Percentiles rank a stretch among this genome's conserved stretches.
phyloP scores from a whole-genome alignment of 1,140 invertebrate genomes.

The Scaptomyza pallida region DNA sequence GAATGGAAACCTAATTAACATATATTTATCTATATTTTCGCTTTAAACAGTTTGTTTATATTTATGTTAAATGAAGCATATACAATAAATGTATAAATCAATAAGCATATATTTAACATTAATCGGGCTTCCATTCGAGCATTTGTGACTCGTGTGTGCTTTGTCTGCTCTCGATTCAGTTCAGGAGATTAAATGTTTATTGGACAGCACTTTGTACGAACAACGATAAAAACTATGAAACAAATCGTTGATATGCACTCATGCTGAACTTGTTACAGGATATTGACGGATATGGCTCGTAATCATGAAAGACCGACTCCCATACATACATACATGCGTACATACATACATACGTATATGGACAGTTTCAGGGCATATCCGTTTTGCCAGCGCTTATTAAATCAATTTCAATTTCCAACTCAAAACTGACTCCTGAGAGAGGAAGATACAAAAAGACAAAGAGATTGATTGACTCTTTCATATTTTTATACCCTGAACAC shows the following conservation, averaged over 20 bases:
- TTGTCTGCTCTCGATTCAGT: not conserved
- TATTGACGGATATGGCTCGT: slow-evolving; percentile 35
- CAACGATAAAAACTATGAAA: slow-evolving; percentile 19
- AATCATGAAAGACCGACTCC: not conserved
- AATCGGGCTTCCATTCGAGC: too few species aligned
- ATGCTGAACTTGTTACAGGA: slow-evolving; percentile 26
- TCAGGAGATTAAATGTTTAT: not conserved
- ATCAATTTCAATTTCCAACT: slow-evolving; percentile 28
- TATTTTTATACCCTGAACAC: too few species aligned
- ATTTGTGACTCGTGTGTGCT: too few species aligned
- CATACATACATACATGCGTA: slow-evolving; percentile 10
- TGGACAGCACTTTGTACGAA: slow-evolving; percentile 7
- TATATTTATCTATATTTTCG: too few species aligned
- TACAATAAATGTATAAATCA: too few species aligned
- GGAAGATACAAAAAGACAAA: not conserved
- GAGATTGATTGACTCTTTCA: not conserved
- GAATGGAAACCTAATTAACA: too few species aligned
- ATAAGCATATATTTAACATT: too few species aligned
- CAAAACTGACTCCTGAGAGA: not conserved
- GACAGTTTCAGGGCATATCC: not conserved
- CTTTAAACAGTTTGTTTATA: not conserved
- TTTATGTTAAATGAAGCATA: too few species aligned
- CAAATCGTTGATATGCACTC: slow-evolving; percentile 29
- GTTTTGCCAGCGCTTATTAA: slow-evolving; percentile 49
- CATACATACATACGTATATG: not conserved